These are phyloP conservation scores for Napeogenes sylphis DNA, from an alignment of 2,888 invertebrate genomes.

Conservation along the genomic window DNA sequence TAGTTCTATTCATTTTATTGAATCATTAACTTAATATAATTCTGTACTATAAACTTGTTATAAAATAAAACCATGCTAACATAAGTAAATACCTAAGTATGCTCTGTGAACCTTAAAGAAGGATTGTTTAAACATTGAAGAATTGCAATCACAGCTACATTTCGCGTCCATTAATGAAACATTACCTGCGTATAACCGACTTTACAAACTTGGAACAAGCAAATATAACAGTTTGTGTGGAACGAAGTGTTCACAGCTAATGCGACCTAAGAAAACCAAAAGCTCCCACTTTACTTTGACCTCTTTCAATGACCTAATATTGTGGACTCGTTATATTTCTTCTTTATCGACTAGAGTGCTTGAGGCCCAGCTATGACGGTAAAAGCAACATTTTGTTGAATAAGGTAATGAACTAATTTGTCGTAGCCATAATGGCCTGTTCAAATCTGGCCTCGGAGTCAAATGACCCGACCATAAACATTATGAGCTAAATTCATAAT, in stretches of 20 bases:
- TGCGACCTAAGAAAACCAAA: constrained; percentile 30
- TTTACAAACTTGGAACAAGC: constrained; percentile 32
- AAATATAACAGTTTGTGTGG: constrained; percentile 37
- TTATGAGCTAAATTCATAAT: constrained; percentile 30
- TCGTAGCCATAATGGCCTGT: constrained; percentile 45
- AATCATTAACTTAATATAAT: too few species aligned
- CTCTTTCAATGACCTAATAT: constrained; percentile 29
- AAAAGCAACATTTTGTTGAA: constrained; percentile 38
- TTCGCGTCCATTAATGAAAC: constrained; percentile 31
- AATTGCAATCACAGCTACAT: constrained; percentile 21
- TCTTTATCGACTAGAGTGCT: constrained; percentile 18
- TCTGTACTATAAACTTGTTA: too few species aligned
- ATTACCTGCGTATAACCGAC: constrained; percentile 28
- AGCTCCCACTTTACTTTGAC: constrained; percentile 28
- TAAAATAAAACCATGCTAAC: too few species aligned
- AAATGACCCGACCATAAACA: constrained; percentile 39
- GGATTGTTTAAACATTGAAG: background rate
- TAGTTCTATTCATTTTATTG: too few species aligned
- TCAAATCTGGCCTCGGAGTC: constrained; percentile 44
- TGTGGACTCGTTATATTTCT: constrained; percentile 18
- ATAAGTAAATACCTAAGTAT: too few species aligned
- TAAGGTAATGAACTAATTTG: constrained; percentile 56
- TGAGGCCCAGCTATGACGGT: constrained; percentile 34
- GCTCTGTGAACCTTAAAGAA: too few species aligned
- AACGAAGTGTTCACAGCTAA: constrained; percentile 37